Percentiles rank a stretch among this genome's conserved stretches.
Evolutionary conservation across 2,113 vertebrate species (phyloP).

Genomic region (Vanacampus margaritifer): DNA sequence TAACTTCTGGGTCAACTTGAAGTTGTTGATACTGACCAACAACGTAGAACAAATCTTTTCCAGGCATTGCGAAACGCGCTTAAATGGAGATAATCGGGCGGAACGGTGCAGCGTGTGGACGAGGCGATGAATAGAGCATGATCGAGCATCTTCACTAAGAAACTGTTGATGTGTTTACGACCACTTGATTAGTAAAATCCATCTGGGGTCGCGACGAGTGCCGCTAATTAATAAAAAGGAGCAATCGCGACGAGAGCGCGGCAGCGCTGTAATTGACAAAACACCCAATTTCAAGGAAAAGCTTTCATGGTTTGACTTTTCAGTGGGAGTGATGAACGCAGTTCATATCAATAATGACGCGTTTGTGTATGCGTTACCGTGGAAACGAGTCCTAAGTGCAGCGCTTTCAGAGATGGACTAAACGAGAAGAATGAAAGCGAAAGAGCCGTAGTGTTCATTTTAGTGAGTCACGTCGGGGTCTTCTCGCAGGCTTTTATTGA

Average conservation of each 20-base stretch:
- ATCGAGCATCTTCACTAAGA: constrained; percentile 1
- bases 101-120: background rate
- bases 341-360: constrained; percentile 28
- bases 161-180: background rate
- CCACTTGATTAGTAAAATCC: background rate
- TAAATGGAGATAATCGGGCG: constrained; percentile 4
- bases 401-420: constrained; percentile 10
- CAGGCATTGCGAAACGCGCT: too few species aligned
- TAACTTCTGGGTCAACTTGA: too few species aligned
- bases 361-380: constrained; percentile 52
- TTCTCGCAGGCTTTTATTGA: background rate
- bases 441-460: background rate
- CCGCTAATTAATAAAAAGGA: constrained; percentile 2
- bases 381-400: constrained; percentile 42
- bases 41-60: background rate
- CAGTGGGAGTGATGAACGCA: constrained; percentile 11
- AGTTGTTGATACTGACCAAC: background rate
- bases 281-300: background rate
- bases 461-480: background rate
- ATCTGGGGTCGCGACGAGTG: background rate
- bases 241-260: background rate
- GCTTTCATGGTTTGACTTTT: background rate
- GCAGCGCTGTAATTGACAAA: background rate
- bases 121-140: constrained; percentile 5
- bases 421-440: background rate